phyloP scores from a whole-genome alignment of 1,140 invertebrate species.

The Bicyclus anynana region DNA sequence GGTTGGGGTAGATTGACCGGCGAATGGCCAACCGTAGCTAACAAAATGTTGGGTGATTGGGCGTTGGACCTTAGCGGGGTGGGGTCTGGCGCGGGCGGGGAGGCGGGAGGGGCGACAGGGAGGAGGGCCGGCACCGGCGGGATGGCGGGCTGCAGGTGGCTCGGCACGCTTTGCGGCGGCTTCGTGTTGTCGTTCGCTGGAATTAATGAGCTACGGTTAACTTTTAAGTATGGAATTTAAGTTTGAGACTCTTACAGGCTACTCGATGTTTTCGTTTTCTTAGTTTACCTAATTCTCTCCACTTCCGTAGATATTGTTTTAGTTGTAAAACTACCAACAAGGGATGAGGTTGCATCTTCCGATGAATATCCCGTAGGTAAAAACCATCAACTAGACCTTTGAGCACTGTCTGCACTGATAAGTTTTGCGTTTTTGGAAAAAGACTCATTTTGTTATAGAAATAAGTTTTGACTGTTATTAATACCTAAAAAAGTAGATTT shows the following conservation, averaged over 20 bases:
- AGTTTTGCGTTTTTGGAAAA: too few relatives aligned
- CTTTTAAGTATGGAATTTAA: not conserved
- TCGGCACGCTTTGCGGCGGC: constrained; percentile 33
- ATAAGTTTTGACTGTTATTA: too few relatives aligned
- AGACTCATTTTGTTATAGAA: too few relatives aligned
- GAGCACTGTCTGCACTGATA: too few relatives aligned
- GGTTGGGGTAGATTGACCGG: constrained; percentile 38
- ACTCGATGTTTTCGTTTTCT: too few relatives aligned
- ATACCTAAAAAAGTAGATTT: too few relatives aligned
- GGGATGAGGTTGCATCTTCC: too few relatives aligned
- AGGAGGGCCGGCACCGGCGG: constrained; percentile 48
- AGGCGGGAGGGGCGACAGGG: constrained; percentile 30
- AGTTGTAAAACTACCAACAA: too few relatives aligned
- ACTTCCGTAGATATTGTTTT: too few relatives aligned
- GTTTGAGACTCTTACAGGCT: not conserved
- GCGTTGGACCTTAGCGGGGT: constrained; percentile 26
- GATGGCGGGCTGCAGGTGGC: constrained; percentile 48
- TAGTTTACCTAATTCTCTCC: too few relatives aligned
- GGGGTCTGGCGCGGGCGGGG: not conserved
- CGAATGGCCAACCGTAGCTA: constrained; percentile 33
- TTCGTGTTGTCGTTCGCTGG: constrained; percentile 50
- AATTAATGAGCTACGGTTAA: constrained; percentile 8
- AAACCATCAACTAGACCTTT: too few relatives aligned
- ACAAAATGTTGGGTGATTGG: constrained; percentile 37
- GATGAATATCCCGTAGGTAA: too few relatives aligned